Conservation (phyloP, 1,140 invertebrate genomes). For the Apis laboriosa region DNA sequence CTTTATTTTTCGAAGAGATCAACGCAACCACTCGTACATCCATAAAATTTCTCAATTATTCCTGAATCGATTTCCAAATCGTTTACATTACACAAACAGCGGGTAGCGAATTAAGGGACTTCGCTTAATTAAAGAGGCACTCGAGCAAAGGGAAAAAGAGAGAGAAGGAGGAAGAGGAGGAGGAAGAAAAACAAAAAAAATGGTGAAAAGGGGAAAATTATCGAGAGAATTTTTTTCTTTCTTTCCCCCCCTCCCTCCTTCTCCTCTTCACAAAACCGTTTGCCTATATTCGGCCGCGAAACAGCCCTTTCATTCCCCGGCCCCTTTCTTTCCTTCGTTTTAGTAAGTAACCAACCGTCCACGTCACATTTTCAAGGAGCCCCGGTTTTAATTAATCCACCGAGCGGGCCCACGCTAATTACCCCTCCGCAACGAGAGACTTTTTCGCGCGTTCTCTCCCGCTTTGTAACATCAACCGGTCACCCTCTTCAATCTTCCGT, state of each 20-base stretch:
- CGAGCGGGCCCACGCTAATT: conserved; percentile 58
- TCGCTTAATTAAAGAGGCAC: neutral
- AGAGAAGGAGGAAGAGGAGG: neutral
- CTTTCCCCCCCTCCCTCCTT: no score
- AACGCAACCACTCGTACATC: no score
- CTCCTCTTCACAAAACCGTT: neutral
- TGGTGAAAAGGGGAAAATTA: neutral
- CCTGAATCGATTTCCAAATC: no score
- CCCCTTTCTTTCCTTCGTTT: conserved; percentile 37
- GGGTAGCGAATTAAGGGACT: no score
- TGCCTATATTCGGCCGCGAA: conserved; percentile 27
- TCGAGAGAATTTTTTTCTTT: neutral
- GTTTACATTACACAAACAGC: no score
- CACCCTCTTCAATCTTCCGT: conserved; percentile 54
- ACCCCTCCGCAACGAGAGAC: conserved; percentile 39
- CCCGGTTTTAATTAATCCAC: conserved; percentile 61
- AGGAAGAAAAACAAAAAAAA: no score
- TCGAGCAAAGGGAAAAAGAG: neutral
- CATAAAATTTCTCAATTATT: no score
- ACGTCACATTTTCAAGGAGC: conserved; percentile 38
- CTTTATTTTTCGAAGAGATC: no score
- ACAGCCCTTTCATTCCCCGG: conserved; percentile 29
- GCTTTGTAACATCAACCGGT: conserved; percentile 59
- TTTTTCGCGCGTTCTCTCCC: conserved; percentile 44
- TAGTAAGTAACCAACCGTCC: conserved; percentile 19